Percentiles rank a stretch among this genome's conserved stretches.
phyloP scores from a whole-genome alignment of 2,888 invertebrate species.

The Eupithecia dodoneata region DNA sequence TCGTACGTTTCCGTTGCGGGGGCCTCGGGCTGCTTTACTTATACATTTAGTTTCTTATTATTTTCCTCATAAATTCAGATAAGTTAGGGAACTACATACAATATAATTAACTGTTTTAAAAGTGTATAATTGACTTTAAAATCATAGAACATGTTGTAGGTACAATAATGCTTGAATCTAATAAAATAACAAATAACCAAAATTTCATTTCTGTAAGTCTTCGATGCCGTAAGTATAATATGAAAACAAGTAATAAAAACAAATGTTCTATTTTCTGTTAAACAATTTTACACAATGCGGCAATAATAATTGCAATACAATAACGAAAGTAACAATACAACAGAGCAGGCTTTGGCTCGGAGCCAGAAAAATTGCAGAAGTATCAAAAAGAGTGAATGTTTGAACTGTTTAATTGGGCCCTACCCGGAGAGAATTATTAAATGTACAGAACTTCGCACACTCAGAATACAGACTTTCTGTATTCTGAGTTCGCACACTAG shows the following conservation, averaged over 20 bases:
- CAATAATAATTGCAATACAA: conserved; percentile 22
- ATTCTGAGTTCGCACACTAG: conserved; percentile 9
- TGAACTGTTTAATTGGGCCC: conserved; percentile 20
- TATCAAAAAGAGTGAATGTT: conserved; percentile 16
- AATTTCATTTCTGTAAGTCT: background rate
- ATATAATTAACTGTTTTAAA: background rate
- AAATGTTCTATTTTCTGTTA: background rate
- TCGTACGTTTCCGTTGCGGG: conserved; percentile 7
- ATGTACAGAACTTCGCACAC: conserved; percentile 7
- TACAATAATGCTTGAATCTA: background rate
- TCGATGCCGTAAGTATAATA: background rate
- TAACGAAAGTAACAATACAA: conserved; percentile 19
- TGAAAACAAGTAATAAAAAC: background rate
- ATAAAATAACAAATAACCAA: background rate
- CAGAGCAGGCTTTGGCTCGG: conserved; percentile 14
- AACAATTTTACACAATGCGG: background rate
- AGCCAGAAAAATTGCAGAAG: conserved; percentile 24
- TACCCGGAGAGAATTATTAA: conserved; percentile 9
- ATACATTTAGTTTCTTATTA: background rate
- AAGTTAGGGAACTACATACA: background rate
- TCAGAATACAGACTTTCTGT: too few species aligned
- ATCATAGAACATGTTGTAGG: background rate
- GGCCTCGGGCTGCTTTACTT: background rate
- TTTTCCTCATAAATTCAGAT: background rate
- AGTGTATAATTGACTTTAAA: background rate